A percentile compares a stretch with the other conserved stretches of the same genome.
Evolutionary conservation across 2,797 vertebrate species (phyloP).

Genomic region (Apogon hyalosoma): DNA sequence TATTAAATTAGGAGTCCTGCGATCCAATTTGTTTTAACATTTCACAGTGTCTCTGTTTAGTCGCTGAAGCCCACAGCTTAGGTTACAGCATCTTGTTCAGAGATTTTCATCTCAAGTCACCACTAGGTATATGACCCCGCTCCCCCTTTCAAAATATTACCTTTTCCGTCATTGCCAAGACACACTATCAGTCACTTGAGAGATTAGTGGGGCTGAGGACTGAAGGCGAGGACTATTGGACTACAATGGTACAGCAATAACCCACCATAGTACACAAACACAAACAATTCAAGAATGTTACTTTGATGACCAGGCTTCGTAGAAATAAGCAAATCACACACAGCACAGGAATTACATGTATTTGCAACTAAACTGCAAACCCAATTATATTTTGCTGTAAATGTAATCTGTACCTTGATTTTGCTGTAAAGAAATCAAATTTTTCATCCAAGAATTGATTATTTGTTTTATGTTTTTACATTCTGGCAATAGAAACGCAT

Average conservation of each 20-base stretch:
- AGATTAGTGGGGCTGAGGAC: constrained; percentile 57
- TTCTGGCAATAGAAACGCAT: no score
- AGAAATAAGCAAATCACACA: neutral
- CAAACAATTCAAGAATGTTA: constrained; percentile 44
- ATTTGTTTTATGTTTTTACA: no score
- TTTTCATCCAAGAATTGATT: no score
- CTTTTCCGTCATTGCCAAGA: constrained; percentile 78
- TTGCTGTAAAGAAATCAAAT: no score
- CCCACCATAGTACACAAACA: constrained; percentile 38
- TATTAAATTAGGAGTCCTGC: constrained; percentile 75
- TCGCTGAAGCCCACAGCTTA: constrained; percentile 58
- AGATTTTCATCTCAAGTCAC: constrained; percentile 75
- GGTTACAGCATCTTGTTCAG: constrained; percentile 64
- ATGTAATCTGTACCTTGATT: no score
- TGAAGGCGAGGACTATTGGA: constrained; percentile 68
- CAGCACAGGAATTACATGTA: no score
- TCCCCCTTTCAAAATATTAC: constrained; percentile 73
- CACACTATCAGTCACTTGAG: constrained; percentile 70
- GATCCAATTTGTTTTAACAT: constrained; percentile 75
- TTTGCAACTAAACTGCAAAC: no score
- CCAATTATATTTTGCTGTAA: no score
- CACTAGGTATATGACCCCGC: constrained; percentile 47
- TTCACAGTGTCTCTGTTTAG: constrained; percentile 74
- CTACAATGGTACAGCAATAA: constrained; percentile 21
- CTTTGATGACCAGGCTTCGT: constrained; percentile 42